Evolutionary conservation across 2,797 vertebrate species (phyloP).

Genomic region (Sebastes nivosus): DNA sequence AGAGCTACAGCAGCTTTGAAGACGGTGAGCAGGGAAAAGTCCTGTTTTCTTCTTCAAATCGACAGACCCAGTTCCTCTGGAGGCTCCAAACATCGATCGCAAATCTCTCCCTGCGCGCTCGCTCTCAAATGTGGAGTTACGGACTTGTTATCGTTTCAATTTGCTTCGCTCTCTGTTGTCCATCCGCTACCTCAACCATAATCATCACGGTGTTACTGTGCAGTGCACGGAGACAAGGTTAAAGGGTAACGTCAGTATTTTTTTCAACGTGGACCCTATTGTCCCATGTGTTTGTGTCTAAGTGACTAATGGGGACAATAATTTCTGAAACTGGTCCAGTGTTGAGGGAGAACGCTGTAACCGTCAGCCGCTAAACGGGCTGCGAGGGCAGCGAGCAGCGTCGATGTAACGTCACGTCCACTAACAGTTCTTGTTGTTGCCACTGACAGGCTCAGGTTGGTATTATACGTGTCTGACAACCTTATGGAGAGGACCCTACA

Average conservation of each 20-base stretch:
- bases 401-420: accelerated
- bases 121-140: background rate
- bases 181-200: background rate
- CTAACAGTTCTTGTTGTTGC: no score
- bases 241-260: no score
- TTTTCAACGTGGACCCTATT: no score
- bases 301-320: no score
- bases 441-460: no score
- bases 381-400: no score
- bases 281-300: no score
- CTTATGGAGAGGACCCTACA: no score
- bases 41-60: background rate
- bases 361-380: no score
- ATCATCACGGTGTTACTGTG: background rate
- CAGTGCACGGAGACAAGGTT: background rate
- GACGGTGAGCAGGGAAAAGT: background rate
- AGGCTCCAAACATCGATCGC: background rate
- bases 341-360: no score
- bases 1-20: background rate
- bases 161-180: background rate
- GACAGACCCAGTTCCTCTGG: background rate
- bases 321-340: no score
- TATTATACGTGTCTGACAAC: no score
- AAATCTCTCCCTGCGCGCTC: background rate
- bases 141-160: background rate